phyloP scores from a whole-genome alignment of 1,140 invertebrate species.

The Macrosteles quadrilineatus region DNA sequence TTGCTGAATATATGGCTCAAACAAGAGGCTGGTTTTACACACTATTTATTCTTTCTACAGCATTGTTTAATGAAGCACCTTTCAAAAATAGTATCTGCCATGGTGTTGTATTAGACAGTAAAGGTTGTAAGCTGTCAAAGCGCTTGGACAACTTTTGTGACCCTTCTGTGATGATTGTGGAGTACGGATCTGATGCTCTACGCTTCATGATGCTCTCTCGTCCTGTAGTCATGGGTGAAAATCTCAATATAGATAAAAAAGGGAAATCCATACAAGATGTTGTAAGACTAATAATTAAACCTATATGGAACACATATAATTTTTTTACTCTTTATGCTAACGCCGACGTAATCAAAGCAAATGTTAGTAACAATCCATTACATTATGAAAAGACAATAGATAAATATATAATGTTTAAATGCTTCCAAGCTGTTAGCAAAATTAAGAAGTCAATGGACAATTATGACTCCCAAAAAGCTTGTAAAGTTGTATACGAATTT shows the following conservation, averaged over 20 bases:
- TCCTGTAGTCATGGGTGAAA: conserved; percentile 94
- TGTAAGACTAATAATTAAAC: conserved; percentile 95
- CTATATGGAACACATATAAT: conserved; percentile 97
- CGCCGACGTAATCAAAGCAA: conserved; percentile 68
- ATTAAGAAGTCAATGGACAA: conserved; percentile 68
- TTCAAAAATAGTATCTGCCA: conserved; percentile 98
- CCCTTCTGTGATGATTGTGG: conserved; percentile 81
- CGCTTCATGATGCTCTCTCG: conserved; percentile 96
- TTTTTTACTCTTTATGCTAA: conserved; percentile 83
- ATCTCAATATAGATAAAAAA: conserved; percentile 93
- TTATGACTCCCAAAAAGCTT: conserved; percentile 92
- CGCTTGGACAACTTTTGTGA: conserved; percentile 99
- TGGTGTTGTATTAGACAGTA: conserved; percentile 90
- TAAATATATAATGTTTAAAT: background rate
- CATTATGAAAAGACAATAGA: background rate
- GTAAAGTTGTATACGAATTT: conserved; percentile 89
- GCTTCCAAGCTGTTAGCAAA: background rate
- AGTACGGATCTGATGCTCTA: conserved; percentile 95
- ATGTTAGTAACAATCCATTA: conserved; percentile 64
- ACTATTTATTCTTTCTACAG: conserved; percentile 91
- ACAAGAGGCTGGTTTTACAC: conserved; percentile 98
- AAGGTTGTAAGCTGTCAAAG: conserved; percentile 99
- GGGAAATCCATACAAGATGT: conserved; percentile 82
- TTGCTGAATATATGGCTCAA: conserved; percentile 99
- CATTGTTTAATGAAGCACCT: conserved; percentile 92